These are phyloP conservation scores for Proisotoma minuta DNA, from an alignment of 2,888 invertebrate species.

Conservation along the genomic window DNA sequence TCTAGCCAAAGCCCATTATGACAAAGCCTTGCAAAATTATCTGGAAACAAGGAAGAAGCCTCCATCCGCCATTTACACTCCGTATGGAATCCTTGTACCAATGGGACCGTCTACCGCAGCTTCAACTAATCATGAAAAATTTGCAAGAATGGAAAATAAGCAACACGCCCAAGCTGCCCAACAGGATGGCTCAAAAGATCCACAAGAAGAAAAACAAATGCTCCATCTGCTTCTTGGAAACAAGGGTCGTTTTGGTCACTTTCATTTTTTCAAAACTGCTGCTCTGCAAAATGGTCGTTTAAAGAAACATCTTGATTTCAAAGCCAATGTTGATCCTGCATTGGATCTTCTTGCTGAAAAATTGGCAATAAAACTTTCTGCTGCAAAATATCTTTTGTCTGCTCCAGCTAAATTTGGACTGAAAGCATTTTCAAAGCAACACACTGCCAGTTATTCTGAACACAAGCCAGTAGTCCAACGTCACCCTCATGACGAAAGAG, in stretches of 20 bases:
- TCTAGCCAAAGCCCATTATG: slow-evolving; percentile 44
- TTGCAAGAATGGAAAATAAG: slow-evolving; percentile 2
- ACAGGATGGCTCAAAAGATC: not conserved
- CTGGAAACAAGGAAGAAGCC: slow-evolving; percentile 40
- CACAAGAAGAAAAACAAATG: slow-evolving; percentile 29
- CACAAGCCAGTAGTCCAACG: slow-evolving; percentile 25
- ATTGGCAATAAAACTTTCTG: slow-evolving; percentile 39
- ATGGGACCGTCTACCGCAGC: slow-evolving; percentile 25
- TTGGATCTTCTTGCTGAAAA: slow-evolving; percentile 45
- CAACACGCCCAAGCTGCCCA: slow-evolving; percentile 9
- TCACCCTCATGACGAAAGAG: slow-evolving; percentile 1
- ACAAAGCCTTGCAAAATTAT: slow-evolving; percentile 41
- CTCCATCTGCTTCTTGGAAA: slow-evolving; percentile 32
- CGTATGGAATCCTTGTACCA: slow-evolving; percentile 43
- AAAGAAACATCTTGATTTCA: slow-evolving; percentile 28
- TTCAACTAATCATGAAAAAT: slow-evolving; percentile 7
- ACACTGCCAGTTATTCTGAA: slow-evolving; percentile 34
- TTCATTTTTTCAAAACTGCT: slow-evolving; percentile 19
- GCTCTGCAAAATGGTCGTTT: slow-evolving; percentile 14
- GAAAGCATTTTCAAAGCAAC: slow-evolving; percentile 4
- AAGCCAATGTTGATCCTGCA: slow-evolving; percentile 37
- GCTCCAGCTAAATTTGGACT: slow-evolving; percentile 15
- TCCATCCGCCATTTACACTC: slow-evolving; percentile 45
- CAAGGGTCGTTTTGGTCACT: slow-evolving; percentile 11
- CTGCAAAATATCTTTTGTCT: slow-evolving; percentile 27